These are phyloP conservation scores for Xestia sexstrigata DNA, from an alignment of 2,888 invertebrate species.

Conservation along the genomic window DNA sequence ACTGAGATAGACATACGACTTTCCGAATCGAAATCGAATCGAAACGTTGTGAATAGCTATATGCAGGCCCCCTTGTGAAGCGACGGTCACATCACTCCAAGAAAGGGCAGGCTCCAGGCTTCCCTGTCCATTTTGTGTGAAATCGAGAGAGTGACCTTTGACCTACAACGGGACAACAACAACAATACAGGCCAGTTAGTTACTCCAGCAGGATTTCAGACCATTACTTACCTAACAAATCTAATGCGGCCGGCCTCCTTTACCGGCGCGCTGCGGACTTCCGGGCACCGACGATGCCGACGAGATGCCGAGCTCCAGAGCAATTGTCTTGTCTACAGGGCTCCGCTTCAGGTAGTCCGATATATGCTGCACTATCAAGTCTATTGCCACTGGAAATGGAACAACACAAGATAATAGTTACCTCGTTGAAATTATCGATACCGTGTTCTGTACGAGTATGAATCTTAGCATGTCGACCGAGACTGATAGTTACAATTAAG, in stretches of 20 bases:
- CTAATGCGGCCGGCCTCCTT: constrained; percentile 86
- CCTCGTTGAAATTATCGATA: neutral
- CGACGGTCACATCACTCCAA: neutral
- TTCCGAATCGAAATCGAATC: too few species aligned
- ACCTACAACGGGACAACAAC: neutral
- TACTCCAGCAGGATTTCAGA: neutral
- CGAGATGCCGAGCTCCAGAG: constrained; percentile 74
- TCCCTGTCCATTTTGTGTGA: neutral
- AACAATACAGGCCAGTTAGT: neutral
- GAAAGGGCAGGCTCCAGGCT: neutral
- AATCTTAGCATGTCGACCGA: neutral
- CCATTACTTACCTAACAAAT: constrained; percentile 35
- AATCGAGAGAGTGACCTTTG: neutral
- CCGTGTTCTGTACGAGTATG: neutral
- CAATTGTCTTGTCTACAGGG: constrained; percentile 72
- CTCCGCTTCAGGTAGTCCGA: constrained; percentile 94
- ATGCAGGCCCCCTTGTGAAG: too few species aligned
- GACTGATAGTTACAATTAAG: neutral
- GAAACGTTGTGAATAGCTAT: too few species aligned
- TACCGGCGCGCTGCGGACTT: constrained; percentile 84
- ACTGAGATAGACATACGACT: too few species aligned
- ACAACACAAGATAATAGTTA: neutral
- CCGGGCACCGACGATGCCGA: constrained; percentile 78
- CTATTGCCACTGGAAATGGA: constrained; percentile 97
- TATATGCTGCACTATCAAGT: constrained; percentile 99